Evolutionary conservation across 1,140 invertebrate species (phyloP), one percentile per base, ranked within the genome.

Genomic region (Caenorhabditis remanei): DNA sequence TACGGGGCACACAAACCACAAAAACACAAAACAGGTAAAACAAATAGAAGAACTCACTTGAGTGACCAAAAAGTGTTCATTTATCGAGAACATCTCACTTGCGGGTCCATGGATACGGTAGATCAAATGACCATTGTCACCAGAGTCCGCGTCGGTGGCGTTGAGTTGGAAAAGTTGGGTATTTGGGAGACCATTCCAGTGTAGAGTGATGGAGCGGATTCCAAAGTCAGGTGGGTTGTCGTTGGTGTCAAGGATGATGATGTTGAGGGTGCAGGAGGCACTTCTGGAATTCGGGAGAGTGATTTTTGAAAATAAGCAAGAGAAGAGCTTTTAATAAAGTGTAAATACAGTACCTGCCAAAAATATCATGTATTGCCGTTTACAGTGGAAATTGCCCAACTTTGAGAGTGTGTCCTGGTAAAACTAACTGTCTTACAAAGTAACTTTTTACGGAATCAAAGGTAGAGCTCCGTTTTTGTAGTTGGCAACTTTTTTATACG

Each of bases 201-300:
- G 13, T 7, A 79, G 43, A 40, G 5, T 4, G 5, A 79, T 40
- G 8, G 46, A 24, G 3, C 71, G 46, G 46, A 50, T 79, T 50
- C 46, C 46, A 11, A 79, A 79, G 21, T 79, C 40, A 8, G 71
- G 71, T 13, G 71, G 71, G 24, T 79, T 79, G 46, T 79, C 71
- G 46, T 79, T 79, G n/a, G 53, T 79, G n/a, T 79, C 71, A 9
- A 79, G 71, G n/a, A 79, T 50, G 4, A n/a, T 21, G 46, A 79
- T 79, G 71, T 53, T 79, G 46, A 79, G 71, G 11, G 24, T 46
- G 19, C 46, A 79, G 7, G 71, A 79, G 19, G 71, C 43, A n/a
- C 71, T 79, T 79, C 71, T 79, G 71, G 14, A 79, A 79, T 11
- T 75, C 16, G 0, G 2, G 67, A 75, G 4, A 3, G 32, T 32